Evolutionary conservation across 2,888 invertebrate species (phyloP), one percentile per base, ranked within the genome.

Genomic region (Agriotes lineatus): DNA sequence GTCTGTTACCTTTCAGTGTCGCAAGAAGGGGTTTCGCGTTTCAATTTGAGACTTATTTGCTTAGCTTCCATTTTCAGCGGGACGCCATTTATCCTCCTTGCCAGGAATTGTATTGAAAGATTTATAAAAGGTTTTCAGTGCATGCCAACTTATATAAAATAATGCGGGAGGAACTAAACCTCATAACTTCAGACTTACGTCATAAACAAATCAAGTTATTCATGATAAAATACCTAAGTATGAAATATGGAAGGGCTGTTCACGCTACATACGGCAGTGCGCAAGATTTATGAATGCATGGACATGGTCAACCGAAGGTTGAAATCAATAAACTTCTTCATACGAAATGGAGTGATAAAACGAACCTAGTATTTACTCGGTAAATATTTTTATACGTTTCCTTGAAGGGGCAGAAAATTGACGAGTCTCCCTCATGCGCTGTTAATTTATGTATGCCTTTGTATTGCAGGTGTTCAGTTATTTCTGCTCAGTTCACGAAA

Each of bases 381-480:
- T 62, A 67, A 67, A 67, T 67, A 67, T 67, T 67, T 67, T 67
- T 67, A 67, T 67, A 62, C 52, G 54, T 57, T 58, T 50, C 66
- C 57, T 66, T 68, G 61, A 44, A 65, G 45, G 52, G 52, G 52
- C 50, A 42, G 30, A 57, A 70, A 60, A 70, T 66, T 58, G 61
- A 62, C 45, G 52, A 20, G 22, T 62, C 58, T 62, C 61, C 48
- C 52, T 56, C 56, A 39, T 67, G 25, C 44, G 30, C 54, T 22
- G 25, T 64, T 33, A 4, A 48, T 48, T 12, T 25, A 25, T 25
- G 25, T 25, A 25, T 48, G 48, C 48, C 25, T 48, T 52, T 33
- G 33, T 12, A 33, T 52, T 52, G 16, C 16, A 14, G 12, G 30
- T 52, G n/a, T n/a, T n/a, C n/a, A n/a, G n/a, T n/a, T n/a, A n/a